Base-by-base conservation (phyloP, 2,888 invertebrate genomes). In the Mythimna vitellina region DNA sequence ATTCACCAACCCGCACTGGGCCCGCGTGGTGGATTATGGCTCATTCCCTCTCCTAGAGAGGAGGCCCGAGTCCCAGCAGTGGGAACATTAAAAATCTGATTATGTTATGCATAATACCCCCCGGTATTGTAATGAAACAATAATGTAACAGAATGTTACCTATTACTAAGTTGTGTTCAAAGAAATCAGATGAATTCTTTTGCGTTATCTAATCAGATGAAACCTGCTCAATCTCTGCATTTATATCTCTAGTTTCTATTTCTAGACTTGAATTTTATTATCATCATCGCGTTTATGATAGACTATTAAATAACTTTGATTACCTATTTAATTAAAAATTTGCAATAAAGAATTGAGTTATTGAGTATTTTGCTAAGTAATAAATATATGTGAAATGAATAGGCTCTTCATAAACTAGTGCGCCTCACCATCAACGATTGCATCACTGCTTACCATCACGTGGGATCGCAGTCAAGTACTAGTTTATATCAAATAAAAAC, bases 171-270 rank as follows among this genome's bases (percentile, higher is more conserved):
- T 46, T 1, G n/a, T 49, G 17, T 56, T 77, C 20, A 29, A 42
- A 42, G 42, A 65, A 76, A 53, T 54, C 42, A 29, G 14, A 67
- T 46, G 32, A 57, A 62, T 81, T 42, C 57, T 63, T 62, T 53
- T 53, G 58, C 14, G 32, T 77, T 77, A 80, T 76, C 77, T 81
- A 69, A 80, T 76, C 81, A 22, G 10, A 25, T 10, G 22, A 77
- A 76, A 65, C 81, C 71, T 79, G 79, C 42, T 61, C 38, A 71
- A 79, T 81, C 81, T 65, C n/a, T 76, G 42, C 20, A 63, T 61
- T n/a, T 46, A 12, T 57, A 57, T 72, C 58, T 10, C 22, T 58
- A 38, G 10, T 65, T 53, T 65, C 20, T 72, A 57, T 77, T 60
- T 68, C 68, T 49, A 29, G 32, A 32, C 25, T 80, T 8, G 46